Evolutionary conservation across 1,140 invertebrate species (phyloP), one percentile per base, ranked within the genome.

Genomic region (Heliconius eleuchia): DNA sequence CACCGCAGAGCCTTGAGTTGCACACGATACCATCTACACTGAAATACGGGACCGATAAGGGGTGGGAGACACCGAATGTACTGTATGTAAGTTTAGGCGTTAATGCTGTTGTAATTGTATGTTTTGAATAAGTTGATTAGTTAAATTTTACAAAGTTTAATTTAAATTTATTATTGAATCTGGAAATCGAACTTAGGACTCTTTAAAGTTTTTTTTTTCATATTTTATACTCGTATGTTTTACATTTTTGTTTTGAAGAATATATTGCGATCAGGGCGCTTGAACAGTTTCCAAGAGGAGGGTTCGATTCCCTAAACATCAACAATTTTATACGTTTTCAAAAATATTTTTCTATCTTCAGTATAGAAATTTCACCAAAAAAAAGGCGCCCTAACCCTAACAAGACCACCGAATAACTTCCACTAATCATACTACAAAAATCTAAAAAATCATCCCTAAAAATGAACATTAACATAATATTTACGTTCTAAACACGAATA

Each of bases 11-110:
- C 50, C 74, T 66, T 60, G 74, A 76, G 60, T 71, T 34, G 74
- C 57, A 74, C 73, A 27, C 42, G 74, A 76, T 76, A 76, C 27
- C 74, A 76, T 76, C 74, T 76, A 37, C 60, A 30, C 74, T 71
- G 74, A 76, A 76, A 88, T 88, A 89, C 83, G 81, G 85, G 80
- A 27, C 30, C 30, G 88, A 89, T 89, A 89, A 88, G 83, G 82
- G 83, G 84, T 86, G 87, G 83, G 75, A 66, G 81, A 57, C 70
- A 66, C 60, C 34, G 74, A 46, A 66, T 66, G 5, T 66, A 66
- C 60, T 27, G 60, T 13, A 5, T 66, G 27, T 66, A 30, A 66
- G 60, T 66, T 27, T 30, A 30, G 9, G 23, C 9, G 11, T 16
- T 66, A 66, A 66, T 66, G 60, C 6, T 66, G n/a, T 16, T 27